phyloP scores from a whole-genome alignment of 2,113 vertebrate species.

The Thamnaconus septentrionalis region DNA sequence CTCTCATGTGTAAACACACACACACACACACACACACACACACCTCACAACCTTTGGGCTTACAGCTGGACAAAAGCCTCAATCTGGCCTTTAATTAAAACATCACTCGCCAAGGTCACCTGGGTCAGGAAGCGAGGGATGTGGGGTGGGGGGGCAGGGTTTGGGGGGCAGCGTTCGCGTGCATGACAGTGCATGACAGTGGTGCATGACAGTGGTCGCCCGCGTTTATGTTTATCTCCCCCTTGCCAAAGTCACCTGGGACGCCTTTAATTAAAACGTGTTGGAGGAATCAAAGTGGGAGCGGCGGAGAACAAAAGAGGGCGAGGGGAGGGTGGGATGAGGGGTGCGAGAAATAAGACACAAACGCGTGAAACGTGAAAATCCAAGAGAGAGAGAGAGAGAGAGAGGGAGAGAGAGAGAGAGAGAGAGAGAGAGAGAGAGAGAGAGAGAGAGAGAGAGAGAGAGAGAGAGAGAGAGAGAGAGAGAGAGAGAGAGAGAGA shows the following conservation, averaged over 20 bases:
- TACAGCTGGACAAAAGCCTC: slow-evolving; percentile 41
- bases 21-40: slow-evolving; percentile 6
- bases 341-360: not conserved
- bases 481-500: no score
- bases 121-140: slow-evolving; percentile 13
- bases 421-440: slow-evolving; percentile 10
- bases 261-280: slow-evolving; percentile 69
- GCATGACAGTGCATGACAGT: no score
- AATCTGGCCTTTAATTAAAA: slow-evolving; percentile 59
- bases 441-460: not conserved
- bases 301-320: not conserved
- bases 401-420: not conserved
- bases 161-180: slow-evolving; percentile 5
- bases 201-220: not conserved
- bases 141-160: no score
- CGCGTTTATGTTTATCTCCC: slow-evolving; percentile 32
- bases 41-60: slow-evolving; percentile 31
- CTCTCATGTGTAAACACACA: slow-evolving; percentile 5
- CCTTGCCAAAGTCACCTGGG: slow-evolving; percentile 23
- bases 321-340: not conserved
- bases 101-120: slow-evolving; percentile 54
- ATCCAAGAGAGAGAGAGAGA: not conserved
- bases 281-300: slow-evolving; percentile 19
- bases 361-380: not conserved
- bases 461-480: not conserved